A percentile compares a stretch with the other conserved stretches of the same genome.
Conservation (phyloP, 2,888 invertebrate genomes). For the Caenorhabditis sp. region DNA sequence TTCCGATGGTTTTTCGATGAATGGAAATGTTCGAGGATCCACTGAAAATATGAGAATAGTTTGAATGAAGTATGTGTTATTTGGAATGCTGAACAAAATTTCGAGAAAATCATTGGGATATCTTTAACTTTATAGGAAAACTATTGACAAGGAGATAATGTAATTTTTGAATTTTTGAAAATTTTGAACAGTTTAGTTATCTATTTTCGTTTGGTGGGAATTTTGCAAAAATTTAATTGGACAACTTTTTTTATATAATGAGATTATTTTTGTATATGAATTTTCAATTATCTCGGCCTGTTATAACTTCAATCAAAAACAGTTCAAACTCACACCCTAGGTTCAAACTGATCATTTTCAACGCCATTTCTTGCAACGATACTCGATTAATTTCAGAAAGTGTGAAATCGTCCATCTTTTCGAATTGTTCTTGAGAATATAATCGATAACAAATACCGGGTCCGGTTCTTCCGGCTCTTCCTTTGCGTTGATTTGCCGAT, state of each 20-base stretch:
- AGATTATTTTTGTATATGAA: too few species aligned
- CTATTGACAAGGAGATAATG: too few species aligned
- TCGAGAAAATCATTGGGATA: too few species aligned
- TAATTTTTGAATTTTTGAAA: too few species aligned
- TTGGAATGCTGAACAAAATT: too few species aligned
- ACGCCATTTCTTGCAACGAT: conserved; percentile 86
- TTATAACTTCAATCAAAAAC: background rate
- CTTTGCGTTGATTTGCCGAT: conserved; percentile 94
- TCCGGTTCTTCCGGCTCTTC: conserved; percentile 76
- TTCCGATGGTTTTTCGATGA: conserved; percentile 87
- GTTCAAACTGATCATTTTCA: conserved; percentile 93
- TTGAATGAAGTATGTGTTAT: background rate
- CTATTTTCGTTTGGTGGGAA: too few species aligned
- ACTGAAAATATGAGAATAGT: conserved; percentile 42
- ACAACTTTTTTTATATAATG: too few species aligned
- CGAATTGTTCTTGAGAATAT: conserved; percentile 72
- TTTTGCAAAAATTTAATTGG: too few species aligned
- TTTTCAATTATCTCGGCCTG: background rate
- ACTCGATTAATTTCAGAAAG: conserved; percentile 81
- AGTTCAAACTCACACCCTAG: conserved; percentile 82
- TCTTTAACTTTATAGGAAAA: too few species aligned
- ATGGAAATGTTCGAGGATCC: conserved; percentile 80
- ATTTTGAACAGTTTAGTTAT: too few species aligned
- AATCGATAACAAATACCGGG: conserved; percentile 91
- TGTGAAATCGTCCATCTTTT: conserved; percentile 67